phyloP scores from a whole-genome alignment of 2,888 invertebrate genomes.

The Omphaloscelis lunosa region DNA sequence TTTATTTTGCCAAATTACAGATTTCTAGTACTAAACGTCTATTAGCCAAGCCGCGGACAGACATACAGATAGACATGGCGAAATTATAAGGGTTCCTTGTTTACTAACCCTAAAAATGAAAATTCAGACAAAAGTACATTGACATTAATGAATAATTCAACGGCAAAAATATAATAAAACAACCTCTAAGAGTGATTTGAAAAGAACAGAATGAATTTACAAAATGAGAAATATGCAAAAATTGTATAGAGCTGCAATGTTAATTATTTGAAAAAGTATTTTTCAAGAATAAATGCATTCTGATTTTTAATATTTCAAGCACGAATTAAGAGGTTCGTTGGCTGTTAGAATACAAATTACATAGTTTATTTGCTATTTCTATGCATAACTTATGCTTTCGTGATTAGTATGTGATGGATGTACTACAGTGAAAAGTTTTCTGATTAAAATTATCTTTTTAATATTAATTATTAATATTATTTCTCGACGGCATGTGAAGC shows the following conservation, averaged over 20 bases:
- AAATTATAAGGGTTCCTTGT: no score
- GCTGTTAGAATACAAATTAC: slow-evolving; percentile 4
- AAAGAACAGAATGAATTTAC: slow-evolving; percentile 10
- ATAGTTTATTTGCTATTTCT: not conserved
- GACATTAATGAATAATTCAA: slow-evolving; percentile 8
- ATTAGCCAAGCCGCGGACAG: no score
- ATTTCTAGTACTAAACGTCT: no score
- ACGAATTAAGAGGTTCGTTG: not conserved
- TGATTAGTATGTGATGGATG: not conserved
- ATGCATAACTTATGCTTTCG: not conserved
- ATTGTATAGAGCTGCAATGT: not conserved
- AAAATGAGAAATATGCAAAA: slow-evolving; percentile 27
- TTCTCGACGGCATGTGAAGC: no score
- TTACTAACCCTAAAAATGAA: not conserved
- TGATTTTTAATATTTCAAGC: slow-evolving; percentile 26
- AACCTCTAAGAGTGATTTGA: not conserved
- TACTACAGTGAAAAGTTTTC: not conserved
- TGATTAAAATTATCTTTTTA: not conserved
- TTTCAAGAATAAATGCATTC: slow-evolving; percentile 11
- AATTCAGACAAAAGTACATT: not conserved
- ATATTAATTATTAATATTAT: no score
- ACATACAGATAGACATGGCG: no score
- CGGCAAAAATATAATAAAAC: slow-evolving; percentile 4
- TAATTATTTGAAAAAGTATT: slow-evolving; percentile 16
- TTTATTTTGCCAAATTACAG: no score